phyloP scores from a whole-genome alignment of 2,888 invertebrate genomes.

The Thera obeliscata region DNA sequence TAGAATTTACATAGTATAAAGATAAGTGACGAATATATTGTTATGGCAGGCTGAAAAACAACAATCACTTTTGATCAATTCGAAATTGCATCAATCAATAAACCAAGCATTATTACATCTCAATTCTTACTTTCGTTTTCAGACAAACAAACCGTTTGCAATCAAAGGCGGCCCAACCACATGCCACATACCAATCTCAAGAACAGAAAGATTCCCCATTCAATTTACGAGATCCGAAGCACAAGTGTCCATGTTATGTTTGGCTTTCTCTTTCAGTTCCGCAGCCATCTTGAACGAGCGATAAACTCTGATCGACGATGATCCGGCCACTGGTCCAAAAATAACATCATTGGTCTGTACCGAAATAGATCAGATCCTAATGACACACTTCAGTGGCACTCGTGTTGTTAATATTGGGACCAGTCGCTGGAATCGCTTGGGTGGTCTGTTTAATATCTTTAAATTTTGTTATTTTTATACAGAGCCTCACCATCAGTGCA shows the following conservation, averaged over 20 bases:
- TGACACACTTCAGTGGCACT: constrained; percentile 72
- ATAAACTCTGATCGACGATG: constrained; percentile 69
- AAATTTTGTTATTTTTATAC: constrained; percentile 35
- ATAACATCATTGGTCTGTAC: constrained; percentile 51
- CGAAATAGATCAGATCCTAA: constrained; percentile 73
- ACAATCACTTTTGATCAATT: neutral
- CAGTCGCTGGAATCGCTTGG: constrained; percentile 65
- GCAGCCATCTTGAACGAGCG: constrained; percentile 53
- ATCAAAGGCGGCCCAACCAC: constrained; percentile 34
- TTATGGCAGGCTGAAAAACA: neutral
- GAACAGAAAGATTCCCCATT: constrained; percentile 23
- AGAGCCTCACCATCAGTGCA: constrained; percentile 2
- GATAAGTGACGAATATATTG: no score
- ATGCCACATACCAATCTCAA: constrained; percentile 19
- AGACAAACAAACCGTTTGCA: constrained; percentile 22
- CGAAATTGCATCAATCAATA: neutral
- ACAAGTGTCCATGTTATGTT: constrained; percentile 38
- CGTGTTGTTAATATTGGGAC: constrained; percentile 53
- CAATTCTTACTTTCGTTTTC: constrained; percentile 20
- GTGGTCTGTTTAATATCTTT: constrained; percentile 64
- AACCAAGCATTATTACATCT: neutral
- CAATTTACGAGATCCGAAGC: constrained; percentile 23
- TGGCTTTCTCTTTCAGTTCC: constrained; percentile 39
- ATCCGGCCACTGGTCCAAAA: constrained; percentile 57
- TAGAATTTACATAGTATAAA: no score